Percentiles rank a stretch among this genome's conserved stretches.
Conservation (phyloP, 2,797 vertebrate species). For the Danionella dracula region DNA sequence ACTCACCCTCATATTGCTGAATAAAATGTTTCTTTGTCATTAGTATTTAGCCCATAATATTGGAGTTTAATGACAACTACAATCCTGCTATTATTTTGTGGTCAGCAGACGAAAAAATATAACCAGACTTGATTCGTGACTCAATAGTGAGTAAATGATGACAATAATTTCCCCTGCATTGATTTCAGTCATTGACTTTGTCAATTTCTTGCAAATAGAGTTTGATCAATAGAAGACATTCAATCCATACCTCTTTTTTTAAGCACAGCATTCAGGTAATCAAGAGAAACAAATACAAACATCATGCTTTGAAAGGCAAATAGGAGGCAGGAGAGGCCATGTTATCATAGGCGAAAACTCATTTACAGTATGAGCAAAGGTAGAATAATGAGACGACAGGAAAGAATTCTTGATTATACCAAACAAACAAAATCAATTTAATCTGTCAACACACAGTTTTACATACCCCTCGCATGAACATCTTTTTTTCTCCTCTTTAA, state of each 20-base stretch:
- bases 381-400: neutral
- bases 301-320: constrained; percentile 47
- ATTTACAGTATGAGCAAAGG: neutral
- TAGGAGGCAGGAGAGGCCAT: constrained; percentile 16
- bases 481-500: constrained; percentile 44
- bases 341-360: neutral
- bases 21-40: too few relatives aligned
- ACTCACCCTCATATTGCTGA: neutral
- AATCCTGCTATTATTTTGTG: neutral
- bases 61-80: too few relatives aligned
- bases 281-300: constrained; percentile 24
- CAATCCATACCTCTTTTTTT: constrained; percentile 11
- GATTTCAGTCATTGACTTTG: too few relatives aligned
- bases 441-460: constrained; percentile 25
- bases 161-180: too few relatives aligned
- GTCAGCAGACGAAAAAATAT: neutral
- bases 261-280: constrained; percentile 21
- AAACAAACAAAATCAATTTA: constrained; percentile 19
- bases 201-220: too few relatives aligned
- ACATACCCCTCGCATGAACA: constrained; percentile 40
- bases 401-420: constrained; percentile 21
- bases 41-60: too few relatives aligned
- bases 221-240: too few relatives aligned
- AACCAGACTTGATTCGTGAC: neutral
- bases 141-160: neutral